Evolutionary conservation across 2,888 invertebrate genomes (phyloP).

Genomic region (Belgica antarctica): DNA sequence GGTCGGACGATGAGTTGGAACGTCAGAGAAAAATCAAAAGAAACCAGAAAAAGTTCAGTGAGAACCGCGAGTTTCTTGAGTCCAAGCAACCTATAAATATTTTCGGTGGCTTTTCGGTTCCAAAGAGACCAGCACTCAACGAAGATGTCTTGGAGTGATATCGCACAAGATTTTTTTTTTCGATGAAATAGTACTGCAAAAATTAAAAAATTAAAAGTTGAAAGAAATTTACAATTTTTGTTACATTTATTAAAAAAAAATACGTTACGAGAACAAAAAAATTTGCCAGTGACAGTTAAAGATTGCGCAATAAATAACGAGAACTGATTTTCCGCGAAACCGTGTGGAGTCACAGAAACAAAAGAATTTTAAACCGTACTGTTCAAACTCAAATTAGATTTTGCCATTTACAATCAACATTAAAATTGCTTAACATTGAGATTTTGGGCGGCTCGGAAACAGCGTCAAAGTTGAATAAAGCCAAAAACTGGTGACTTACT

Average conservation of each 20-base stretch:
- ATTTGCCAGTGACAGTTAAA: not conserved
- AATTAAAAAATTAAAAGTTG: too few relatives aligned
- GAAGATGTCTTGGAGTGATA: constrained; percentile 29
- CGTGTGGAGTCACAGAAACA: not conserved
- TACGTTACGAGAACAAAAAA: not conserved
- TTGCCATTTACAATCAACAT: too few relatives aligned
- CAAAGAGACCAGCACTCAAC: not conserved
- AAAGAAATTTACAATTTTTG: constrained; percentile 1
- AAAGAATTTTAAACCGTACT: not conserved
- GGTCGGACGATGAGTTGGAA: not conserved
- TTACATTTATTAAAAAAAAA: constrained; percentile 3
- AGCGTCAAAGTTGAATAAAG: not conserved
- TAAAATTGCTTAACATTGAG: constrained; percentile 17
- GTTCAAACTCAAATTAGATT: too few relatives aligned
- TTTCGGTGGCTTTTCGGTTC: constrained; percentile 46
- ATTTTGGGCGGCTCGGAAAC: too few relatives aligned
- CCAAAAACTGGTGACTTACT: too few relatives aligned
- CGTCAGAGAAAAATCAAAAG: constrained; percentile 45
- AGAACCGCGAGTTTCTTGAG: constrained; percentile 53
- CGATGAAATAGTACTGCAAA: too few relatives aligned
- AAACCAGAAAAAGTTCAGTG: constrained; percentile 51
- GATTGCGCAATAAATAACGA: constrained; percentile 14
- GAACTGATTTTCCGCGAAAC: not conserved
- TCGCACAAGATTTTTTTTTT: too few relatives aligned
- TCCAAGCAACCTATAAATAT: constrained; percentile 53